Evolutionary conservation across 2,888 invertebrate species (phyloP).

Genomic region (Drepanosiphum platanoidis): DNA sequence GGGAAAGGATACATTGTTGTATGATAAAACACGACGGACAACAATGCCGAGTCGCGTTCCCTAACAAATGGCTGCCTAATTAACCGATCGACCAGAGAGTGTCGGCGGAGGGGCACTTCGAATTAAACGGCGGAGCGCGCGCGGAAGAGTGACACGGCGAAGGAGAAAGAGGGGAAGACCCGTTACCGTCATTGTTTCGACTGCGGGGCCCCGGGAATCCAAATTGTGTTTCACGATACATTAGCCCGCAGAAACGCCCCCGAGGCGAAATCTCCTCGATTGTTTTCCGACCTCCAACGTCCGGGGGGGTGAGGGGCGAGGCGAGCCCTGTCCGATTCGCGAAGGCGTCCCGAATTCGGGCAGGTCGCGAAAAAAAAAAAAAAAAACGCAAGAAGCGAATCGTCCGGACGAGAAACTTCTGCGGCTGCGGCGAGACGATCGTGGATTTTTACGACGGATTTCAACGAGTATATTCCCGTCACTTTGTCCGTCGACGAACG

Average conservation of each 20-base stretch:
- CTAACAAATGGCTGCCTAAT: constrained; percentile 55
- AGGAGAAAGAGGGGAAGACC: neutral
- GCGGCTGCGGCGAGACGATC: too few relatives aligned
- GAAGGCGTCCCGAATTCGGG: too few relatives aligned
- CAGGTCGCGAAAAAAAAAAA: too few relatives aligned
- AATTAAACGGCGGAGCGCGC: constrained; percentile 22
- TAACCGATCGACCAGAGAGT: constrained; percentile 48
- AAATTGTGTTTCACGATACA: constrained; percentile 55
- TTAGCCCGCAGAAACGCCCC: constrained; percentile 46
- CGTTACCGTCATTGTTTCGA: constrained; percentile 50
- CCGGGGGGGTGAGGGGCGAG: too few relatives aligned
- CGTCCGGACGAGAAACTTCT: too few relatives aligned
- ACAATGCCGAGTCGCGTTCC: constrained; percentile 50
- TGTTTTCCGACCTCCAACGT: constrained; percentile 19
- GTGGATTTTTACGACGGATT: too few relatives aligned
- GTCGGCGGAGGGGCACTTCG: constrained; percentile 9
- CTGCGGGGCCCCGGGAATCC: constrained; percentile 21
- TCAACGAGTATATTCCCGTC: too few relatives aligned
- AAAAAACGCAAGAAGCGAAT: too few relatives aligned
- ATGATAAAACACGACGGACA: constrained; percentile 60
- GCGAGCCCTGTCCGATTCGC: too few relatives aligned
- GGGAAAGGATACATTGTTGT: constrained; percentile 55
- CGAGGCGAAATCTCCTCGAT: constrained; percentile 33
- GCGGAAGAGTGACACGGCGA: neutral
- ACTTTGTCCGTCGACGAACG: too few relatives aligned